Evolutionary conservation across 2,113 vertebrate species (phyloP), one percentile per base, ranked within the genome.

Genomic region (Felis catus): DNA sequence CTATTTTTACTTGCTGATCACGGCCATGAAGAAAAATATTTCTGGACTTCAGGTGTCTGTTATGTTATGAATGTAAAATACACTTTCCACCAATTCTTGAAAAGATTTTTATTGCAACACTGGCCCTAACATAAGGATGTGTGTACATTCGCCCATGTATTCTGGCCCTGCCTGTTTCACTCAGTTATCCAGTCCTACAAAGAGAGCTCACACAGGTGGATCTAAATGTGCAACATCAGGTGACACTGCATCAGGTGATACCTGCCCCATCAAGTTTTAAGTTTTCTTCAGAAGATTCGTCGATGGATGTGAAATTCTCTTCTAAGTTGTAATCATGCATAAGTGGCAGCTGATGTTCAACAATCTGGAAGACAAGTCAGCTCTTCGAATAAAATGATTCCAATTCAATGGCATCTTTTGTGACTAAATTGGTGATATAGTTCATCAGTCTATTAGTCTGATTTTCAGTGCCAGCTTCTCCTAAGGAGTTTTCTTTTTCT

Each of bases 11-110:
- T 91, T 99, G 99, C 78, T 98, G 98, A 97, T 99, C 99, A 66
- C 99, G 97, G 55, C 99, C 99, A 83, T 99, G 98, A 61, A 99
- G 99, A 96, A 99, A 99, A 98, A 99, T 99, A 98, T 99, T 99
- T 97, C 99, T 99, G 41, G 99, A 99, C 99, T 99, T 99, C 83
- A 99, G 98, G 97, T 99, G 99, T 99, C 99, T 99, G 98, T 99
- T 98, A 98, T 99, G 82, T 99, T 99, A 97, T 99, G 99, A 98
- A 99, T 99, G 93, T 99, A 99, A 87, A 99, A 99, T 19, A 99
- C 99, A 19, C 99, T 99, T 99, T 99, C 99, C 73, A 99, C 96
- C 21, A 99, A 97, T 95, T 99, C 99, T 66, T 97, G 98, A 94
- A 94, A 99, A 99, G 98, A 99, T 99, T 91, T 98, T 98, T 90